phyloP scores from a whole-genome alignment of 2,888 invertebrate genomes.

The Lithophane leautieri region DNA sequence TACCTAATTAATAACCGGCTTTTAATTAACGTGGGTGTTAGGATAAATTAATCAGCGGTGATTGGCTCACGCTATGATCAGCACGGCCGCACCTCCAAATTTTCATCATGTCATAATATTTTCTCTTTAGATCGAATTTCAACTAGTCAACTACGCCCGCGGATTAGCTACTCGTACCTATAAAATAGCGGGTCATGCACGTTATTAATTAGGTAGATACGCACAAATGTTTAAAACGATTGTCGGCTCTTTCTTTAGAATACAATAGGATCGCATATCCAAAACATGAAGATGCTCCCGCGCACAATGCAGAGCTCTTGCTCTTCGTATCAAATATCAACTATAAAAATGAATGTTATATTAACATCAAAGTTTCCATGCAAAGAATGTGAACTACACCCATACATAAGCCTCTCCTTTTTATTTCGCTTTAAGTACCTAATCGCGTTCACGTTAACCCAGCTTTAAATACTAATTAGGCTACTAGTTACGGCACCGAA shows the following conservation, averaged over 20 bases:
- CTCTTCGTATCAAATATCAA: conserved; percentile 19
- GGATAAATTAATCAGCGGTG: conserved; percentile 84
- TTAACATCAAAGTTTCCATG: conserved; percentile 23
- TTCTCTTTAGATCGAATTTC: conserved; percentile 49
- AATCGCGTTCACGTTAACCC: conserved; percentile 60
- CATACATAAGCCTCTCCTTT: conserved; percentile 60
- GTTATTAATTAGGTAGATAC: conserved; percentile 5
- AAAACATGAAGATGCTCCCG: conserved; percentile 27
- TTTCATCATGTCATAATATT: conserved; percentile 55
- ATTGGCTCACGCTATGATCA: conserved; percentile 73
- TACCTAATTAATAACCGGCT: conserved; percentile 84
- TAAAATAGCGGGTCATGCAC: conserved; percentile 1
- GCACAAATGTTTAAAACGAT: conserved; percentile 19
- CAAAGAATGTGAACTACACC: conserved; percentile 26
- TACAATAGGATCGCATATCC: conserved; percentile 29
- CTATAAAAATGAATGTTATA: background rate
- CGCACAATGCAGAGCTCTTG: conserved; percentile 21
- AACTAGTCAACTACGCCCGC: conserved; percentile 46
- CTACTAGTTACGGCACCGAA: conserved; percentile 58
- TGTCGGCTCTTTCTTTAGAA: conserved; percentile 19
- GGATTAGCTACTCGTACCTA: conserved; percentile 30
- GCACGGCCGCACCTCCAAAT: conserved; percentile 52
- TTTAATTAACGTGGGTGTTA: conserved; percentile 82
- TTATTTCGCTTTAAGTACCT: conserved; percentile 62
- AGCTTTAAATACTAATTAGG: conserved; percentile 67